Base-by-base conservation (phyloP, 2,113 vertebrate species). In the Gnathonemus echidnorhynchus region DNA sequence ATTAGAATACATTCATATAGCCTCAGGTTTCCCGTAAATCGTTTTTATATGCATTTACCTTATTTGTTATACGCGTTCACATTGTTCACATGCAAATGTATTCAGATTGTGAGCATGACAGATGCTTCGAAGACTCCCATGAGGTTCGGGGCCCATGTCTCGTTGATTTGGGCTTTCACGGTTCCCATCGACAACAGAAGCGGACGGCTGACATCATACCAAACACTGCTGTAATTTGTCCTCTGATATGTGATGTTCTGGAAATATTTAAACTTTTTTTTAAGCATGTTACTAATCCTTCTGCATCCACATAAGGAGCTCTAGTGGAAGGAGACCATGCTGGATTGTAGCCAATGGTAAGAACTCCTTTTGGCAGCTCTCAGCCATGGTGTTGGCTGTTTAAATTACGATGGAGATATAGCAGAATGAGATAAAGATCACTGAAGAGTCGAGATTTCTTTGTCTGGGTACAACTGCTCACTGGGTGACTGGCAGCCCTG, bases 381-480 rank as follows among this genome's bases (percentile, higher is more conserved):
- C 50, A 53, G 86, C 86, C 48, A 21, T 24, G 50, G 86, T 87
- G 49, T 39, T 39, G 35, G n/a, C 27, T 87, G 13, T 52, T 87
- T 52, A 39, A 87, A 87, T 87, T 50, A 87, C 50, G 27, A 35
- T 27, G 13, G 49, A 35, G 27, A 53, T 48, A 87, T 48, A 27
- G 86, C 27, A 87, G 49, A 87, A 35, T 17, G 48, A 53, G 86
- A 87, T 48, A 87, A 87, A 87, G 86, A 87, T 10, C 49, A 35
- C n/a, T 15, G 24, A 5, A 50, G 46, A 11, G 83, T 86, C 19
- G 8, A 48, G 42, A 39, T 49, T n/a, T 49, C 15, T 39, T 15
- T 84, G 80, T 45, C 80, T 48, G 45, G 45, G 24, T 21, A 24
- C 17, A 85, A 39, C 21, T 86, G 46, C 21, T 49, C 10, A 15